These are phyloP conservation scores for human DNA, from an alignment of 2,113 vertebrate species.

Conservation along the genomic window DNA sequence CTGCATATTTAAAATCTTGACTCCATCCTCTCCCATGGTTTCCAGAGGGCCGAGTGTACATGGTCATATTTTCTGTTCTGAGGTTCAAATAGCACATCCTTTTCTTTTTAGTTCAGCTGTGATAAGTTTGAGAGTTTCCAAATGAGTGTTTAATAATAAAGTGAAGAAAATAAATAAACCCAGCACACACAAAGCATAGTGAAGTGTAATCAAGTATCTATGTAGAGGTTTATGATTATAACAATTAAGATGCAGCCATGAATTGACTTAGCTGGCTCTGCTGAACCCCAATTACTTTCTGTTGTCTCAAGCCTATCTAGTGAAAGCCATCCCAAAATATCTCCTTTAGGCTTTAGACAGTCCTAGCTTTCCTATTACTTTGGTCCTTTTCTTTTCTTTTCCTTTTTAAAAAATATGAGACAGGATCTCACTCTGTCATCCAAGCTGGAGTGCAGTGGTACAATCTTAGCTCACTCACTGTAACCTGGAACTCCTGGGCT, in stretches of 20 bases:
- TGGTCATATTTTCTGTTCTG: neutral
- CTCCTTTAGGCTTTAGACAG: neutral
- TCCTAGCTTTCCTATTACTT: neutral
- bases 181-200: neutral
- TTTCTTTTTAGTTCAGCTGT: neutral
- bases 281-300: neutral
- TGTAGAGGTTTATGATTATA: neutral
- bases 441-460: too few species aligned
- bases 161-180: neutral
- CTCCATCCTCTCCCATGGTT: neutral
- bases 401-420: too few species aligned
- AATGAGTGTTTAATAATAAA: constrained; percentile 7
- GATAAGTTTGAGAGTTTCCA: neutral
- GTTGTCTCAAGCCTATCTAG: neutral
- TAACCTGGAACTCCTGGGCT: too few species aligned
- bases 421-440: too few species aligned
- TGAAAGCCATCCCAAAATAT: neutral
- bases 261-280: neutral
- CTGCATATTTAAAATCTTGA: neutral
- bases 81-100: neutral
- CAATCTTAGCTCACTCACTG: too few species aligned
- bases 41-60: neutral
- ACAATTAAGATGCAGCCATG: neutral
- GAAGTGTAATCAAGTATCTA: neutral
- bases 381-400: neutral